Conservation (phyloP, 2,113 vertebrate genomes). For the Pteronura brasiliensis region DNA sequence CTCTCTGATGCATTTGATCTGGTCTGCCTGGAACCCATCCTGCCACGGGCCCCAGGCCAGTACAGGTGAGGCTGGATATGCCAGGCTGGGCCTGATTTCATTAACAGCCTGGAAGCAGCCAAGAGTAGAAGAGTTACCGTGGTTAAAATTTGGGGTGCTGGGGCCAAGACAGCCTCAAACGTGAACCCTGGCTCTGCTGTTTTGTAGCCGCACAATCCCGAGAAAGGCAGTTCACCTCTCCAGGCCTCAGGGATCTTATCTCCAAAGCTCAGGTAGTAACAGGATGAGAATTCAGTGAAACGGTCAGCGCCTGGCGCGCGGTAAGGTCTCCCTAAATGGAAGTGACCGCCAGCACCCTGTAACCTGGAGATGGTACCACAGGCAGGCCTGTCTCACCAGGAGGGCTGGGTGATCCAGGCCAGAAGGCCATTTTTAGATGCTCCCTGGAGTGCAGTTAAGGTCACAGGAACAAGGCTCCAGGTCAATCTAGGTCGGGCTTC, state of each 20-base stretch:
- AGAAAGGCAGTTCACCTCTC: background rate
- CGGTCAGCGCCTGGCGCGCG: background rate
- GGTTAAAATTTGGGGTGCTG: background rate
- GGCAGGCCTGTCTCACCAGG: rapidly evolving
- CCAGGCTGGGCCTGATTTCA: background rate
- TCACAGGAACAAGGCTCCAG: background rate
- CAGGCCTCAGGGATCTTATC: background rate
- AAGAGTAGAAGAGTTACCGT: background rate
- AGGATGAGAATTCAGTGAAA: background rate
- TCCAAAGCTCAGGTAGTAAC: background rate
- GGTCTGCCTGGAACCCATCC: background rate
- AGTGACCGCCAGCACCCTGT: background rate
- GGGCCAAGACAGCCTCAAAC: background rate
- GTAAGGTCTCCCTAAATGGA: background rate
- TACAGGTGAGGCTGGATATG: rapidly evolving
- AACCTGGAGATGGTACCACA: background rate
- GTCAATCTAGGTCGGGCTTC: background rate
- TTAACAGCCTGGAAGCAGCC: background rate
- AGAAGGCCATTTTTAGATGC: background rate
- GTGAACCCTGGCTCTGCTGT: background rate
- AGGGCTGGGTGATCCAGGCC: background rate
- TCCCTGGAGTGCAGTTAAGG: background rate
- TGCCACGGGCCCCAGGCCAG: background rate
- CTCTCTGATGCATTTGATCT: background rate
- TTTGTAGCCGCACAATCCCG: background rate